phyloP scores from a whole-genome alignment of 2,113 vertebrate genomes.

The Struthidea cinerea region DNA sequence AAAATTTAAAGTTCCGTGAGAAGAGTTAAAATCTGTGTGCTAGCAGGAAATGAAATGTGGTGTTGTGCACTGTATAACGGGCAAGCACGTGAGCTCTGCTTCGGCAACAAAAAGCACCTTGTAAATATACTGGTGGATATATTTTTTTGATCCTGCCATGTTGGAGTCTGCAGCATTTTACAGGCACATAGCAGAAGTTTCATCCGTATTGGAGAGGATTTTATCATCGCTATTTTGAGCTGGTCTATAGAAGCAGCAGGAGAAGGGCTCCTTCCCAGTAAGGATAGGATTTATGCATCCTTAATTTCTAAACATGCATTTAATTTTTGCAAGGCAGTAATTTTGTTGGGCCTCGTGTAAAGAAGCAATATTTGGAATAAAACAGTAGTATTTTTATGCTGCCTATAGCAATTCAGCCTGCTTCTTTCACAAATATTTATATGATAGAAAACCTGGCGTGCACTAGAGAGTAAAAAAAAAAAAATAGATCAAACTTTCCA shows the following conservation, averaged over 20 bases:
- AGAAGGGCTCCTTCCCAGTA: background rate
- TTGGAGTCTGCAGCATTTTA: conserved; percentile 32
- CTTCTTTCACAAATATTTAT: conserved; percentile 7
- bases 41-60: conserved; percentile 45
- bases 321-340: conserved; percentile 1
- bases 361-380: background rate
- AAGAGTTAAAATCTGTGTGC: background rate
- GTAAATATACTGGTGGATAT: background rate
- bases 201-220: background rate
- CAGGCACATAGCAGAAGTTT: background rate
- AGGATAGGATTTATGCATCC: background rate
- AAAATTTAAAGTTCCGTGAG: background rate
- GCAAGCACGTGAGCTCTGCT: conserved; percentile 22
- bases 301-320: background rate
- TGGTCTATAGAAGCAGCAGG: background rate
- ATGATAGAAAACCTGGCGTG: background rate
- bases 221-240: conserved; percentile 19
- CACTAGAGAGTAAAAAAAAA: background rate
- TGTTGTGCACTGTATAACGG: background rate
- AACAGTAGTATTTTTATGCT: background rate
- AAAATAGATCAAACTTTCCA: conserved; percentile 46
- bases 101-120: background rate
- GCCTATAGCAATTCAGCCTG: background rate
- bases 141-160: conserved; percentile 15
- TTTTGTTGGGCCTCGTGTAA: background rate